phyloP scores from a whole-genome alignment of 2,113 vertebrate genomes.

The Typhlomys cinereus region DNA sequence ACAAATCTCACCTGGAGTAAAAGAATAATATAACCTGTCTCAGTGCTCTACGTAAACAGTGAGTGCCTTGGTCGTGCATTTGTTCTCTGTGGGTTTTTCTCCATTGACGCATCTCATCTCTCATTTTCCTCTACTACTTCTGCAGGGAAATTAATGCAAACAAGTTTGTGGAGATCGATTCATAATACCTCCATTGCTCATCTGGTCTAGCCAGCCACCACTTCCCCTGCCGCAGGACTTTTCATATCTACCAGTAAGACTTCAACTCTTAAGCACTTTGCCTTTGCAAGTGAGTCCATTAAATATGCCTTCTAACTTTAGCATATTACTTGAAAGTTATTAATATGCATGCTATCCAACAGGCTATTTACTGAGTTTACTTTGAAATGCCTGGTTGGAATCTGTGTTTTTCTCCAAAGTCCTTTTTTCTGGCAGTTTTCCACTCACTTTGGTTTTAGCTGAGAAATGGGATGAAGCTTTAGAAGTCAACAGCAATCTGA shows the following conservation, averaged over 20 bases:
- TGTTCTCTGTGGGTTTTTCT: slow-evolving; percentile 50
- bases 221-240: slow-evolving; percentile 45
- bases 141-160: slow-evolving; percentile 35
- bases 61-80: slow-evolving; percentile 22
- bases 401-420: slow-evolving; percentile 61
- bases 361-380: slow-evolving; percentile 73
- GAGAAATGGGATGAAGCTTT: background rate
- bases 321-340: slow-evolving; percentile 63
- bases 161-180: slow-evolving; percentile 60
- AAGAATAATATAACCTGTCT: slow-evolving; percentile 45
- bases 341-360: slow-evolving; percentile 70
- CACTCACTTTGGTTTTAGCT: slow-evolving; percentile 50
- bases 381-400: slow-evolving; percentile 75
- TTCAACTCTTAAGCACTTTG: slow-evolving; percentile 70
- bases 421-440: slow-evolving; percentile 70
- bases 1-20: slow-evolving; percentile 61
- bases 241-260: slow-evolving; percentile 17
- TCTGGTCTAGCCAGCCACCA: background rate
- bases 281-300: slow-evolving; percentile 72
- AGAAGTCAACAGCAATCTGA: slow-evolving; percentile 63
- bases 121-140: slow-evolving; percentile 56
- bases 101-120: slow-evolving; percentile 47
- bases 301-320: slow-evolving; percentile 74
- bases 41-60: slow-evolving; percentile 51
- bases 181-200: slow-evolving; percentile 72